Evolutionary conservation across 1,140 invertebrate genomes (phyloP), one percentile per base, ranked within the genome.

Genomic region (Pygmarrhopalites habei): DNA sequence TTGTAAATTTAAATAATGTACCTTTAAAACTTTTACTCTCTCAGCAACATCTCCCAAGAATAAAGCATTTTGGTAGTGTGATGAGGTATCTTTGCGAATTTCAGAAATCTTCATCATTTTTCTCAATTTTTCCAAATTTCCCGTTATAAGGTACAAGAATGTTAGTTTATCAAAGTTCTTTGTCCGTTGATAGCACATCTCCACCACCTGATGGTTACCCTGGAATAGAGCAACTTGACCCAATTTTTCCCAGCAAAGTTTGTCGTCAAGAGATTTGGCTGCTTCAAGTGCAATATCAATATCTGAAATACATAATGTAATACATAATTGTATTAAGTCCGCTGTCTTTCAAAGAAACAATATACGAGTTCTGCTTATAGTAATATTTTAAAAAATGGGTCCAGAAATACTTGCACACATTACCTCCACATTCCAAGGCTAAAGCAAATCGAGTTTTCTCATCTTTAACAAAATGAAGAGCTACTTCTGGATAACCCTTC

Each of bases 31-130:
- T 74, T 87, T 87, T 0, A 95, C 86, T 25, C 94, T 81, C 76
- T 99, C 96, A 51, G 81, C 79, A 46, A 96, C 85, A 77, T 99
- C 95, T 1, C 95, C 96, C 10, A 98, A 76, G 21, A 93, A 79
- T 28, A 99, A 76, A 1, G 93, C 92, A 43, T 89, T 95, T 76
- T 98, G 94, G 80, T 94, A 99, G 72, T 98, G 95, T 1, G 92
- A 91, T 14, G 95, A 96, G 0, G 87, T 83, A 73, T 99, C 96
- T 75, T 95, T 95, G 14, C 92, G 79, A 39, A 96, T 94, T 79
- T 96, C 92, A 0, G 94, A 92, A 68, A 99, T 99, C 79, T 98
- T 98, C 79, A 92, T 97, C 96, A 99, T 99, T 78, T 99, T 99
- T 55, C 85, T 83, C 51, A 99, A 79, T 76, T 99, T 99, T 47